phyloP scores from a whole-genome alignment of 2,797 vertebrate genomes.

The Coilia nasus region DNA sequence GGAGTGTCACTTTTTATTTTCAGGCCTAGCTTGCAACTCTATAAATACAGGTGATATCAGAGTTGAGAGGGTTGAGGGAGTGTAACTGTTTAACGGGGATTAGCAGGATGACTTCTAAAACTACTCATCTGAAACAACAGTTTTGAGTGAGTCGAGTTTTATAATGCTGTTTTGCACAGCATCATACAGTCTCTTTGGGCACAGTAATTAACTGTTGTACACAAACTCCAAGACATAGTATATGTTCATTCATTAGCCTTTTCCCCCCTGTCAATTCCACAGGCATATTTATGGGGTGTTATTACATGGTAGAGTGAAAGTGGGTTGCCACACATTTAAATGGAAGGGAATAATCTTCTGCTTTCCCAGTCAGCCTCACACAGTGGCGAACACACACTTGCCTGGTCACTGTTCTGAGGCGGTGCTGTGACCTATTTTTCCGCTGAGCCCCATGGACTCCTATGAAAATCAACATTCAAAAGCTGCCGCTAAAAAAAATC shows the following conservation, averaged over 20 bases:
- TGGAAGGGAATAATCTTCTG: neutral
- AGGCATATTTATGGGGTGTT: neutral
- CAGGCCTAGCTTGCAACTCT: neutral
- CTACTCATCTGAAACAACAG: neutral
- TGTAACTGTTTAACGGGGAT: neutral
- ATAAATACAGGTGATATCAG: neutral
- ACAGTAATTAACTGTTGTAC: no score
- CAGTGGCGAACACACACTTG: no score
- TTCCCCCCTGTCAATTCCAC: neutral
- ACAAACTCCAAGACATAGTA: no score
- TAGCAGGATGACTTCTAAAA: no score
- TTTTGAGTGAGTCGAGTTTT: neutral
- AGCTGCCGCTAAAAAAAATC: constrained; percentile 12
- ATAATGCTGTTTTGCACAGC: neutral
- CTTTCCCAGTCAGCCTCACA: neutral
- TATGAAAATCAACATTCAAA: neutral
- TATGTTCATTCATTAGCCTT: neutral
- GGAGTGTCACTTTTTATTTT: neutral
- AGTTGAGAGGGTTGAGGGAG: neutral
- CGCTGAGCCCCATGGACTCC: neutral
- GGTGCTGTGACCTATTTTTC: neutral
- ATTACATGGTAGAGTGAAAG: neutral
- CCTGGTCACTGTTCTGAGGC: neutral
- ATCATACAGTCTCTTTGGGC: neutral
- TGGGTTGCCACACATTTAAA: neutral